Evolutionary conservation across 2,888 invertebrate species (phyloP), one percentile per base, ranked within the genome.

Genomic region (Drosophila mulleri): DNA sequence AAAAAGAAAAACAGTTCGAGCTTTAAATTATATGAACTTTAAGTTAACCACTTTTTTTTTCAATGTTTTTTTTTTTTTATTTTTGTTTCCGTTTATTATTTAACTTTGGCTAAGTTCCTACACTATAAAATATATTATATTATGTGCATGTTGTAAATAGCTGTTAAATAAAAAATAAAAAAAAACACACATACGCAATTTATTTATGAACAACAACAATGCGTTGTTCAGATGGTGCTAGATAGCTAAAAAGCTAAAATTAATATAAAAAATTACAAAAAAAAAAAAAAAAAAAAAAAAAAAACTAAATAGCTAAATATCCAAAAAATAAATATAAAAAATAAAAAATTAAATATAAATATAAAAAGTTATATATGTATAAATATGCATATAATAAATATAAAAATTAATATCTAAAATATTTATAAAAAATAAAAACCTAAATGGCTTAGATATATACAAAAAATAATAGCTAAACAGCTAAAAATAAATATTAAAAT

Each of bases 71-170:
- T 32, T 53, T 23, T 23, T 23, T n/a, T n/a, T n/a, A n/a, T n/a
- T n/a, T n/a, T n/a, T n/a, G n/a, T 37, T 48, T 23, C 12, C 1
- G 12, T 18, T 57, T 52, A 58, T 44, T 35, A 12, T 12, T 18
- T 58, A 67, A 14, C 14, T 32, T 29, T 37, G 39, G 11, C 1
- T 59, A 67, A 56, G 61, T 50, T 56, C 44, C 61, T 52, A 26
- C 44, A 42, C 9, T 45, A 52, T 29, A 42, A 16, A 16, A 6
- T 7, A 14, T 20, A 23, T 23, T 14, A 35, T 18, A 23, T 32
- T 6, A 26, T 45, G 23, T 26, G 58, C 44, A 32, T 20, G 37
- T 37, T 56, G 58, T 66, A 58, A 52, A 65, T 65, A 63, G 37
- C 18, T 45, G 20, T 29, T 39, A 52, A 53, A 52, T 29, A n/a